A percentile compares a stretch with the other conserved stretches of the same genome.
These are phyloP conservation scores for Drosophila neotestacea DNA, from an alignment of 2,888 invertebrate genomes.

Conservation along the genomic window DNA sequence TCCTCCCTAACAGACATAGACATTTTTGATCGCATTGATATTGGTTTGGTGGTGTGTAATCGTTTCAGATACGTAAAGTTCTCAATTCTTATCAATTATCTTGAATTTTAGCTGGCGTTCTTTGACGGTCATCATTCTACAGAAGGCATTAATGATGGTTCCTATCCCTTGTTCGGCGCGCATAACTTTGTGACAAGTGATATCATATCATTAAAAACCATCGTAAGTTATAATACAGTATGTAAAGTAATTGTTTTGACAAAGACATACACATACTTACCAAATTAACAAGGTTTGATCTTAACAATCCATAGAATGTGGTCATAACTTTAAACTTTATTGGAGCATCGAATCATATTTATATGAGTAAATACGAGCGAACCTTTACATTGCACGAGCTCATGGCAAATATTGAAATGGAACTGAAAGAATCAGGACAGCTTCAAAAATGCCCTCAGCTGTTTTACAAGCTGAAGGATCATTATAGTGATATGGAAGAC, in stretches of 20 bases:
- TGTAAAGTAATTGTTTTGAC: slow-evolving; percentile 16
- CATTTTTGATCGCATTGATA: slow-evolving; percentile 87
- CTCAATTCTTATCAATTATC: no score
- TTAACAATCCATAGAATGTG: slow-evolving; percentile 88
- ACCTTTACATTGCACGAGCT: slow-evolving; percentile 91
- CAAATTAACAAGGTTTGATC: slow-evolving; percentile 86
- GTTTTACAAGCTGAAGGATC: slow-evolving; percentile 88
- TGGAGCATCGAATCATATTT: slow-evolving; percentile 92
- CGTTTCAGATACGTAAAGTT: slow-evolving; percentile 12
- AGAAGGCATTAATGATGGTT: slow-evolving; percentile 90
- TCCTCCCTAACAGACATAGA: slow-evolving; percentile 83
- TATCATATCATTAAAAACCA: slow-evolving; percentile 85
- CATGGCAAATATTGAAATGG: slow-evolving; percentile 89
- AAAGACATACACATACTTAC: slow-evolving; percentile 15
- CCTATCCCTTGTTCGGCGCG: slow-evolving; percentile 97
- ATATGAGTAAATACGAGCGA: slow-evolving; percentile 92
- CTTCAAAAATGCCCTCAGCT: slow-evolving; percentile 87
- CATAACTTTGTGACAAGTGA: slow-evolving; percentile 92
- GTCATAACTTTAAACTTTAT: slow-evolving; percentile 95
- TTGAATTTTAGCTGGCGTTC: slow-evolving; percentile 91
- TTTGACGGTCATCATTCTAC: slow-evolving; percentile 99
- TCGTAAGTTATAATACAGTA: slow-evolving; percentile 86
- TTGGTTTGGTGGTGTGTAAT: slow-evolving; percentile 47
- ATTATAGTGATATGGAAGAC: slow-evolving; percentile 91
- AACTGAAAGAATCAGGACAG: slow-evolving; percentile 86